Base-by-base conservation (phyloP, 92 coral and sea anemone genomes). In the Micromussa lordhowensis region DNA sequence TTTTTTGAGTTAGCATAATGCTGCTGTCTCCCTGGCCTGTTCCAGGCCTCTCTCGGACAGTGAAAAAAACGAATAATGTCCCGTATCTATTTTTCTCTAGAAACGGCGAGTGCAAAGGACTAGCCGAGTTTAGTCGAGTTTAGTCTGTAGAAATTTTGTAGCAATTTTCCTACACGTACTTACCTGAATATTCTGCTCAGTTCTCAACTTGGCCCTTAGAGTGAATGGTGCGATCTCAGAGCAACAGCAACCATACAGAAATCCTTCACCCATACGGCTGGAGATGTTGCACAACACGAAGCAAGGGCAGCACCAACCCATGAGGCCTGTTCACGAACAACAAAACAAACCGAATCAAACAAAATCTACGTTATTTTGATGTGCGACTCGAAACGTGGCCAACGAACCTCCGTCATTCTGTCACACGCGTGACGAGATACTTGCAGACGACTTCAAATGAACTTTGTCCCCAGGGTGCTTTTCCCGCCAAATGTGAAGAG, bases 181-280 rank as follows among this genome's bases (percentile, higher is more conserved):
- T 4, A 96, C 99, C 98, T 96, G 95, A 53, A 96, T 96, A 54
- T 91, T 78, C 70, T 96, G 92, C 77, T 96, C 98, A 44, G 94
- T 74, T 81, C 99, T 82, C 63, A 96, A 84, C 82, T 96, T 95
- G 85, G 99, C 98, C 57, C 99, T 92, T 80, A 96, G 87, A 35
- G 98, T 92, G 53, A 95, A 85, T n/a, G 94, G 89, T 0, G 98
- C 98, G 14, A 87, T 35, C 54, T 94, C 92, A 12, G 88, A 90
- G 78, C 99, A 96, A 72, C 99, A 96, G 78, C 95, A 89, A 12
- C 86, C 93, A 86, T 91, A 96, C 22, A 86, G 61, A 69, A 87
- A 87, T 3, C 95, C 96, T 85, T 96, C 99, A 51, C 93, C 98
- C 96, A 96, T 93, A 55, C 97, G 96, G 68, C 84, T 89, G 5